These are phyloP conservation scores for Falco naumanni DNA, from an alignment of 2,797 vertebrate genomes.

Conservation along the genomic window DNA sequence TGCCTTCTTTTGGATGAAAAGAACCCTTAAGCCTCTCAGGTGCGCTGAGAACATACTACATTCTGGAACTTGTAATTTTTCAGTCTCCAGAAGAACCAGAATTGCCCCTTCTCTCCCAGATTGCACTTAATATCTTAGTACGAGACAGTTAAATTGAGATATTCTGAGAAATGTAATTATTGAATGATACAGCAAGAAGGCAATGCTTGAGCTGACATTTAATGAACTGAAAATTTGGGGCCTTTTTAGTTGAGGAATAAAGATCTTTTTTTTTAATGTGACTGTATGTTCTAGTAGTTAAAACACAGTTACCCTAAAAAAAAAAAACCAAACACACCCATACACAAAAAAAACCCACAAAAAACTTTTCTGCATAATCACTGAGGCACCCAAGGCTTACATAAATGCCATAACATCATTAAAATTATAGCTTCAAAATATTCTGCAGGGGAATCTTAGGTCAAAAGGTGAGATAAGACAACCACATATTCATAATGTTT, in stretches of 20 bases:
- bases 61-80: not conserved
- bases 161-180: not conserved
- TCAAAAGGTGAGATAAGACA: not conserved
- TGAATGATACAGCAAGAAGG: not conserved
- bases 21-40: not conserved
- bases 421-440: slow-evolving; percentile 8
- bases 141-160: not conserved
- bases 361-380: not conserved
- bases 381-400: not conserved
- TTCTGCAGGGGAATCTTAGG: not conserved
- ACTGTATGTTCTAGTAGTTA: not conserved
- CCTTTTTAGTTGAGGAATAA: not conserved
- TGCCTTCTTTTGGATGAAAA: not conserved
- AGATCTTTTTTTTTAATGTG: not conserved
- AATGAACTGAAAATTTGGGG: not conserved
- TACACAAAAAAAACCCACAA: not conserved
- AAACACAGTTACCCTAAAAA: not conserved
- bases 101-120: not conserved
- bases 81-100: not conserved
- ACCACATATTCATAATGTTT: not conserved
- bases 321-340: not conserved
- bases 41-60: not conserved
- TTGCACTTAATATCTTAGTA: not conserved
- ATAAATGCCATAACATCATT: not conserved
- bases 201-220: not conserved